Evolutionary conservation across 2,888 invertebrate genomes (phyloP).

Genomic region (Ischnus inquisitorius): DNA sequence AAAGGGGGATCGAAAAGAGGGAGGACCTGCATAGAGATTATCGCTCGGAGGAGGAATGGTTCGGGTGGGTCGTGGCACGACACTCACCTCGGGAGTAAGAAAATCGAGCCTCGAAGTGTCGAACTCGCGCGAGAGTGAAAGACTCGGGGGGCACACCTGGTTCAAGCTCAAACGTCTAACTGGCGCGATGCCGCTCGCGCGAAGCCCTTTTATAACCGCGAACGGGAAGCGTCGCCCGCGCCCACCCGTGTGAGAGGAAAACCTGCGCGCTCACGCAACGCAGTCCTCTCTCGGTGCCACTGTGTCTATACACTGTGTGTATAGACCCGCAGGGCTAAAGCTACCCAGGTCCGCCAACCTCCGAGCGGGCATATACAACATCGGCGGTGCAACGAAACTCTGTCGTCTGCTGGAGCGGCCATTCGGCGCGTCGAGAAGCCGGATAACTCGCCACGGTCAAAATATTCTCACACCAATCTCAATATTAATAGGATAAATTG

Average conservation of each 20-base stretch:
- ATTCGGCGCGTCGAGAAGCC: conserved; percentile 13
- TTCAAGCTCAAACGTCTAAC: conserved; percentile 78
- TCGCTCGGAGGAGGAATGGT: background rate
- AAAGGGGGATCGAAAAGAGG: background rate
- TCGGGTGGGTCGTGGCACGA: conserved; percentile 42
- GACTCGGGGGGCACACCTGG: conserved; percentile 61
- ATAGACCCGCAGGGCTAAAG: conserved; percentile 38
- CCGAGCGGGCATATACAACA: conserved; percentile 17
- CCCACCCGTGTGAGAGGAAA: conserved; percentile 52
- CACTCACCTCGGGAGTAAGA: conserved; percentile 64
- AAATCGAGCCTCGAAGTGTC: conserved; percentile 47
- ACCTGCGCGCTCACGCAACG: conserved; percentile 80
- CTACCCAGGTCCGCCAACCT: conserved; percentile 53
- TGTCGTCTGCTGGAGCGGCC: conserved; percentile 17
- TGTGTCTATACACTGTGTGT: background rate
- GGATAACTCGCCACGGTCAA: background rate
- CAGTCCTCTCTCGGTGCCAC: conserved; percentile 66
- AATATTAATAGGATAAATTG: no score
- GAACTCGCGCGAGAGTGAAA: conserved; percentile 49
- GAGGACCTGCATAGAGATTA: background rate
- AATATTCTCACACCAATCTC: no score
- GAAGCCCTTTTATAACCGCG: conserved; percentile 83
- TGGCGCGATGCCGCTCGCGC: conserved; percentile 79
- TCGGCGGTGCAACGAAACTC: background rate
- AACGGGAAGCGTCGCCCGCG: background rate